phyloP scores from a whole-genome alignment of 2,113 vertebrate species.

The Cynoglossus semilaevis region DNA sequence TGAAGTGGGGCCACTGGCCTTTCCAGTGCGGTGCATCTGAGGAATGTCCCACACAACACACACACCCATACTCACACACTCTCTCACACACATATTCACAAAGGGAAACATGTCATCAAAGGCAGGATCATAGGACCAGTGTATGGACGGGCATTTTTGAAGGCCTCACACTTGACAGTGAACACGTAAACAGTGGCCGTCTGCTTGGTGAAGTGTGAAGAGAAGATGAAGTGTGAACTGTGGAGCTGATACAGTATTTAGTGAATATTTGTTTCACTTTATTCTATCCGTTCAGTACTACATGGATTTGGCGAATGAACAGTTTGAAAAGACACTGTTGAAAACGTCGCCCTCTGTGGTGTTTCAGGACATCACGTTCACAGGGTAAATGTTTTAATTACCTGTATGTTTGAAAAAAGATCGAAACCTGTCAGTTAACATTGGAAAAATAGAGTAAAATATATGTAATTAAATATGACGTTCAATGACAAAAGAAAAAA shows the following conservation, averaged over 20 bases:
- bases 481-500: no score
- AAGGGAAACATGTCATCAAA: conserved; percentile 32
- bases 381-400: no score
- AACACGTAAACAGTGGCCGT: conserved; percentile 33
- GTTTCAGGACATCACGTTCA: no score
- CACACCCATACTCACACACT: conserved; percentile 26
- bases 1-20: conserved; percentile 61
- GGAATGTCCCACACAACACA: conserved; percentile 62
- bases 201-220: conserved; percentile 21
- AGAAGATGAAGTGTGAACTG: conserved; percentile 1
- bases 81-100: conserved; percentile 2
- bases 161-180: conserved; percentile 33
- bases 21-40: conserved; percentile 59
- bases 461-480: no score
- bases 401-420: no score
- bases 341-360: no score
- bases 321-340: no score
- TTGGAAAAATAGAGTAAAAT: no score
- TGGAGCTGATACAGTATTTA: neutral
- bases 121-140: conserved; percentile 23
- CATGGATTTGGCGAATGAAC: neutral
- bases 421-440: no score
- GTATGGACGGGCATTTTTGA: conserved; percentile 26
- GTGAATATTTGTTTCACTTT: neutral
- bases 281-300: neutral